phyloP scores from a whole-genome alignment of 2,113 vertebrate species.

The Sula dactylatra region DNA sequence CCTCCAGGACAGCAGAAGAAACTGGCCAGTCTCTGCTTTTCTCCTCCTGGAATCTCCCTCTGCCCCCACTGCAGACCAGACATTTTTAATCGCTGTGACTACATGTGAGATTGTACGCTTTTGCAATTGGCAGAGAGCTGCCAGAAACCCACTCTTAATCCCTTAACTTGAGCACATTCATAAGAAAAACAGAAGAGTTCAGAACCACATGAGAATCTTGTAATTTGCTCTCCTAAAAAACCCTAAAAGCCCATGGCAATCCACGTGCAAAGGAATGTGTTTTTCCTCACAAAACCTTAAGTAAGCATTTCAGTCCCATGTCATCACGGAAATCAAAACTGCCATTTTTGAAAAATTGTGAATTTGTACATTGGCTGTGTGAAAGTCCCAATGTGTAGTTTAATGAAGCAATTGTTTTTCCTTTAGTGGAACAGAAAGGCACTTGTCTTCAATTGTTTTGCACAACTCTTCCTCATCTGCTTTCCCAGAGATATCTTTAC shows the following conservation, averaged over 20 bases:
- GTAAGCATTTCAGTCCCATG: background rate
- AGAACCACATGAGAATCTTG: background rate
- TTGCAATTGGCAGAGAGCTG: background rate
- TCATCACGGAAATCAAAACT: background rate
- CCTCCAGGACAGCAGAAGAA: background rate
- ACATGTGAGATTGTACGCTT: accelerated
- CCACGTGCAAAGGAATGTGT: background rate
- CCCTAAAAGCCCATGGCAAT: background rate
- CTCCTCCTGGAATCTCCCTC: background rate
- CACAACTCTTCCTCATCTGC: background rate
- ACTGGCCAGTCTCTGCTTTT: background rate
- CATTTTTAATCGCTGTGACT: background rate
- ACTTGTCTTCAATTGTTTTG: background rate
- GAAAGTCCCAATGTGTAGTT: accelerated
- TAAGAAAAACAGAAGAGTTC: background rate
- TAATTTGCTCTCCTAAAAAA: slow-evolving; percentile 16
- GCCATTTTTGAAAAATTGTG: background rate
- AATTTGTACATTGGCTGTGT: background rate
- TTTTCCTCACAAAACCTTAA: background rate
- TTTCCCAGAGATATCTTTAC: background rate
- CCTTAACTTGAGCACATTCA: background rate
- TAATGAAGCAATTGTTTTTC: background rate
- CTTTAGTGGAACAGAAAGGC: background rate
- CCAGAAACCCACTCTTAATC: background rate
- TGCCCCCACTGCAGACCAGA: background rate